Conservation (phyloP, 64 coral and sea anemone genomes). For the Porites lutea region DNA sequence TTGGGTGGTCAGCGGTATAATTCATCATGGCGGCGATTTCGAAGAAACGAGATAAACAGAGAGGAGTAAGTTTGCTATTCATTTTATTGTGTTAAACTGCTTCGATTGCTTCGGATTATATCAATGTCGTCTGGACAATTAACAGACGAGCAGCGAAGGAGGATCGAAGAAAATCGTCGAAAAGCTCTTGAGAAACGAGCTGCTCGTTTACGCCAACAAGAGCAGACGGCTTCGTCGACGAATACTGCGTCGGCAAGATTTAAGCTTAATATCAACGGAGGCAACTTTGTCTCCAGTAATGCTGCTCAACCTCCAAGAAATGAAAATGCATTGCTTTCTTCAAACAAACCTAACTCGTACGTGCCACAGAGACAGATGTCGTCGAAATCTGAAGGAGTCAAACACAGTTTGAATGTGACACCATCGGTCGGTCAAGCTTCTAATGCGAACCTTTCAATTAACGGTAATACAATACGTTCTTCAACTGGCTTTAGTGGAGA, state of each 20-base stretch:
- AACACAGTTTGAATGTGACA: background rate
- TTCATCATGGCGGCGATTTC: slow-evolving; percentile 80
- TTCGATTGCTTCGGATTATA: background rate
- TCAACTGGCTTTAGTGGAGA: background rate
- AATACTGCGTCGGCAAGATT: background rate
- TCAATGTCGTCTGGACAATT: slow-evolving; percentile 47
- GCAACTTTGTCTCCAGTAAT: background rate
- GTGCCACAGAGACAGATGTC: slow-evolving; percentile 4
- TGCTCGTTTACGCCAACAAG: background rate
- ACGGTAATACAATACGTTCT: background rate
- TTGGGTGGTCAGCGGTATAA: slow-evolving; percentile 14
- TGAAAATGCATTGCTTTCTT: background rate
- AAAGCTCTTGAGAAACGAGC: slow-evolving; percentile 93
- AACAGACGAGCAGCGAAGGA: slow-evolving; percentile 83
- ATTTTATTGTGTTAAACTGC: background rate
- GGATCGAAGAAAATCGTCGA: slow-evolving; percentile 95
- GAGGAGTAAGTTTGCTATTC: background rate
- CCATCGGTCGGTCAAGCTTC: background rate
- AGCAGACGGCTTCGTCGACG: background rate
- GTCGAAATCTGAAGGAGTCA: background rate
- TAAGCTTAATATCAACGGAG: background rate
- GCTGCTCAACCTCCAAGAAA: background rate
- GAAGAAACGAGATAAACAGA: background rate
- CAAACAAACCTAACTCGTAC: background rate
- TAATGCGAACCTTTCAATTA: background rate